phyloP scores from a whole-genome alignment of 2,888 invertebrate species.

The Pristionchus entomophagus region DNA sequence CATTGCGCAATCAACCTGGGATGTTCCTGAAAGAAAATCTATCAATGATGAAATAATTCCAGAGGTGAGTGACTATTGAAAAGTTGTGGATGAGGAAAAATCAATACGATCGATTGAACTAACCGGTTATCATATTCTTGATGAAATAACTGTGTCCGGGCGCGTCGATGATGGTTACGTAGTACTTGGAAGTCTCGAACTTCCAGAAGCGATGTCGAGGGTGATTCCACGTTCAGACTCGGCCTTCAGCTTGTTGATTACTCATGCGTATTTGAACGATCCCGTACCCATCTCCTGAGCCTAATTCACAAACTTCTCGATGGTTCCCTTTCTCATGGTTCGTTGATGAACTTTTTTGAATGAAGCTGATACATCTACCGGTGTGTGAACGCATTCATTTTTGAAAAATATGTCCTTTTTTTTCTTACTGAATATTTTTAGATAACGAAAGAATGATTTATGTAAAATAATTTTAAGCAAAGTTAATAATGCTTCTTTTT shows the following conservation, averaged over 20 bases:
- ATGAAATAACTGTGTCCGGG: constrained; percentile 99
- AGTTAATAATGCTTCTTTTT: too few species aligned
- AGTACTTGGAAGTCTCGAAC: constrained; percentile 76
- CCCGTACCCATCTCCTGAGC: constrained; percentile 84
- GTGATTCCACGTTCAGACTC: constrained; percentile 76
- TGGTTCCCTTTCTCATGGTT: constrained; percentile 99
- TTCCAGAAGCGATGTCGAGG: constrained; percentile 76
- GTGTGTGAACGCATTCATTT: too few species aligned
- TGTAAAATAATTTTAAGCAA: too few species aligned
- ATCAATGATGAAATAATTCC: background rate
- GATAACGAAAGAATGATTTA: too few species aligned
- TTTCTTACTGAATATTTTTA: too few species aligned
- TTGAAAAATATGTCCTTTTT: too few species aligned
- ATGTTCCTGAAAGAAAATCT: constrained; percentile 64
- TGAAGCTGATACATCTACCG: too few species aligned
- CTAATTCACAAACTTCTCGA: constrained; percentile 99
- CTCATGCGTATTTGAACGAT: constrained; percentile 99
- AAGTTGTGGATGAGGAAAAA: background rate
- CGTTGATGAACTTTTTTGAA: too few species aligned
- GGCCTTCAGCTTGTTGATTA: constrained; percentile 97
- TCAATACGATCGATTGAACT: constrained; percentile 13
- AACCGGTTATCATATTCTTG: constrained; percentile 99
- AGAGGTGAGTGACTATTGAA: background rate
- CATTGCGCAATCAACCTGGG: constrained; percentile 93
- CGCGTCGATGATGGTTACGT: constrained; percentile 91